Evolutionary conservation across 1,140 invertebrate species (phyloP).

Genomic region (Microvelia longipes): DNA sequence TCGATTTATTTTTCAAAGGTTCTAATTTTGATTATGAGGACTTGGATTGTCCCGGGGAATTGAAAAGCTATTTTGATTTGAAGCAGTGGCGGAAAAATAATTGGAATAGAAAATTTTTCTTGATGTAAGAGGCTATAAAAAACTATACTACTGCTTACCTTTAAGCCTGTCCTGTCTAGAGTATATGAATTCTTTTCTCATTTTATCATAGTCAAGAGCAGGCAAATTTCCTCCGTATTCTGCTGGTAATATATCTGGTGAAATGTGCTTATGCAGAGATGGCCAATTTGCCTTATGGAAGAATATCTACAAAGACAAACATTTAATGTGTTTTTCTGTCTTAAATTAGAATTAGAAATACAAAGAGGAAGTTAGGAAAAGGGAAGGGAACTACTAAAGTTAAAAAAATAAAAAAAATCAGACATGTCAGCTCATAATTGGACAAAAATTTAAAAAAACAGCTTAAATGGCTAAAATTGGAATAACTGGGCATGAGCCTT

Average conservation of each 20-base stretch:
- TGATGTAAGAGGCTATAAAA: too few species aligned
- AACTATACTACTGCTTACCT: too few species aligned
- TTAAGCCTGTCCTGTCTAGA: conserved; percentile 3
- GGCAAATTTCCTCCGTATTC: conserved; percentile 21
- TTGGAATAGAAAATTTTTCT: too few species aligned
- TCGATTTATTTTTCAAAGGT: too few species aligned
- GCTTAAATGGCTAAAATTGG: neutral
- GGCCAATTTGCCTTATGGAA: conserved; percentile 19
- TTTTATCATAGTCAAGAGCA: conserved; percentile 10
- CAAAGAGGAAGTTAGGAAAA: neutral
- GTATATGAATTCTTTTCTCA: neutral
- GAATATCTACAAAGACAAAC: conserved; percentile 17
- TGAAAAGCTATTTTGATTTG: too few species aligned
- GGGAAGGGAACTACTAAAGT: neutral
- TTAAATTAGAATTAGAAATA: neutral
- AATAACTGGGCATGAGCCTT: too few species aligned
- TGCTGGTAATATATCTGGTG: conserved; percentile 14
- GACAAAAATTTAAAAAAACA: neutral
- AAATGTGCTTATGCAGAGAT: conserved; percentile 17
- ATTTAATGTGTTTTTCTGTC: neutral
- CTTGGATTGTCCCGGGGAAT: too few species aligned
- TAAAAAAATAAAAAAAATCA: conserved; percentile 1
- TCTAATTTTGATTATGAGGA: too few species aligned
- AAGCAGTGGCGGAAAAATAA: too few species aligned
- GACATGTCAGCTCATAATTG: neutral